A percentile compares a stretch with the other conserved stretches of the same genome.
These are phyloP conservation scores for Oceanodroma tethys DNA, from an alignment of 2,113 vertebrate species.

Conservation along the genomic window DNA sequence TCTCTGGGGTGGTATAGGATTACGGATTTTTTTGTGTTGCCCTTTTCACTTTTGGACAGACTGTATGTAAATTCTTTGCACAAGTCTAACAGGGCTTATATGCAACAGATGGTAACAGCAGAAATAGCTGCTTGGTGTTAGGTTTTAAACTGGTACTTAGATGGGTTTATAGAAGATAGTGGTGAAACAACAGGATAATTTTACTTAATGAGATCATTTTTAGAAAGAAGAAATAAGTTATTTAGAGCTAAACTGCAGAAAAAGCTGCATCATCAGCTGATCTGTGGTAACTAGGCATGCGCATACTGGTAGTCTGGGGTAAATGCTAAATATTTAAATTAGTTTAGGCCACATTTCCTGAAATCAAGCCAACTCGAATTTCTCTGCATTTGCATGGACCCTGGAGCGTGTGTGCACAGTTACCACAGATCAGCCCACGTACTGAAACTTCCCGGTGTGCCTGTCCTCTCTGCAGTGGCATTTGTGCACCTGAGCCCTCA, in stretches of 20 bases:
- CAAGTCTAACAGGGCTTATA: background rate
- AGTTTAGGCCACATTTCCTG: background rate
- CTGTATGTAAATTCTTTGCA: conserved; percentile 26
- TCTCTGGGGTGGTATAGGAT: conserved; percentile 8
- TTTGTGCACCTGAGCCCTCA: background rate
- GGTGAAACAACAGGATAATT: conserved; percentile 44
- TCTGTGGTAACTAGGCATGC: background rate
- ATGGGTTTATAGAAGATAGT: background rate
- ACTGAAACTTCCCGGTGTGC: background rate
- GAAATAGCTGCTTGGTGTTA: conserved; percentile 42
- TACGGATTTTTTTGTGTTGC: background rate
- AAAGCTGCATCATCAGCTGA: background rate
- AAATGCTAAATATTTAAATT: background rate
- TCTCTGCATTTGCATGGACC: background rate
- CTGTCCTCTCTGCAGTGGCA: background rate
- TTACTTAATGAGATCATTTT: conserved; percentile 7
- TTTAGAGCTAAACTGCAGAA: background rate
- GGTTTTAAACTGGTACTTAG: conserved; percentile 31
- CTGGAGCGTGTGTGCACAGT: background rate
- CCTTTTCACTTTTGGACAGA: conserved; percentile 50
- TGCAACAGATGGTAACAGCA: conserved; percentile 44
- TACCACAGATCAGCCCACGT: background rate
- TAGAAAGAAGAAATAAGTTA: background rate
- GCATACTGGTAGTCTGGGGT: background rate
- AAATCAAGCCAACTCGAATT: background rate